Evolutionary conservation across 2,113 vertebrate genomes (phyloP), one percentile per base, ranked within the genome.

Genomic region (Acrocephalus kingi): DNA sequence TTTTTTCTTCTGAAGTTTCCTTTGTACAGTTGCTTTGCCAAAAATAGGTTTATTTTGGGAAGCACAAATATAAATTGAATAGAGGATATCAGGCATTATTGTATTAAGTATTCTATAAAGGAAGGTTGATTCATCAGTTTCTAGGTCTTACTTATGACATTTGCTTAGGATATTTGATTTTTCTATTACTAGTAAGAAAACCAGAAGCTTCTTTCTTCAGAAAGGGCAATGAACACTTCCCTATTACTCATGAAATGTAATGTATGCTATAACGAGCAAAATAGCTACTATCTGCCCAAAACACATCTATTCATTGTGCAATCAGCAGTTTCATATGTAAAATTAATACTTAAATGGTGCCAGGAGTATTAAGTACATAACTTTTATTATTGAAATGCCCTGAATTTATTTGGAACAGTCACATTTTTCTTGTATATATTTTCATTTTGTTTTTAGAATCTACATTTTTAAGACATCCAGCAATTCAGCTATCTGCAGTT

Each of bases 341-440:
- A 97, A 97, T 95, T 97, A 96, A 94, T 96, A 91, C 73, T 93
- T 95, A 94, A 95, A 72, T 10, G 37, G 86, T 96, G 79, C 89
- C 82, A 89, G 66, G 84, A 84, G 75, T 81, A 84, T 93, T 95
- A 89, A 92, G 76, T 84, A 33, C 82, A 69, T 93, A 96, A 96
- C 90, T 95, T 92, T 67, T 96, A 71, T 96, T 97, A 87, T 97
- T 97, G 94, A 97, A 96, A 94, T 94, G 76, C 46, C 73, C 35
- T 90, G 77, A 63, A 84, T 96, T 93, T 93, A 89, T 95, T 96
- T 87, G 80, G 49, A 97, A 63, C n/a, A 58, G 63, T 76, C 46
- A 49, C 61, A 84, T 90, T 94, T 95, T 88, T 94, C 88, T 89
- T 92, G 43, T 90, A 31, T 88, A 7, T 62, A 27, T 91, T 90